Conservation (phyloP, 2,113 vertebrate species). For the Pantherophis guttatus region DNA sequence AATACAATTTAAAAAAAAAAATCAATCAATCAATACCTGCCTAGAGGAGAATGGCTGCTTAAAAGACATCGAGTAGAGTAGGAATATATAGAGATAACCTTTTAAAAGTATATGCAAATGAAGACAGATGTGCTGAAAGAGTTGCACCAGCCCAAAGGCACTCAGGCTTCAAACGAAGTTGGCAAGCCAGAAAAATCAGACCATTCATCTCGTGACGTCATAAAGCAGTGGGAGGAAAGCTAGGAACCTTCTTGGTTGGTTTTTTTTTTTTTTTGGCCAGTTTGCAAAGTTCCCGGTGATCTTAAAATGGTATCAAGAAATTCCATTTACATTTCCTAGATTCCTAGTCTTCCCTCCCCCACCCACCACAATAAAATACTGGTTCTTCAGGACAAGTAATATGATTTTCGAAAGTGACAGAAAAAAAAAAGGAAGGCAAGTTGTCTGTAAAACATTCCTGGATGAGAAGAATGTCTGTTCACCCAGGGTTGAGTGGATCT, state of each 20-base stretch:
- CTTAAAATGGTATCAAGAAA: conserved; percentile 28
- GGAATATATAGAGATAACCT: conserved; percentile 47
- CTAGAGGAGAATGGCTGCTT: conserved; percentile 65
- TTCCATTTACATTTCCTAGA: conserved; percentile 17
- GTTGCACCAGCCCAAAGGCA: conserved; percentile 80
- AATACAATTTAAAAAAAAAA: background rate
- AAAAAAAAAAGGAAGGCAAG: conserved; percentile 2
- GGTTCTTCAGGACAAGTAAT: conserved; percentile 20
- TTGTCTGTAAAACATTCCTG: conserved; percentile 49
- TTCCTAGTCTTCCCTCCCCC: background rate
- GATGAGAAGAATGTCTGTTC: conserved; percentile 37
- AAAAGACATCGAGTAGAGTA: conserved; percentile 66
- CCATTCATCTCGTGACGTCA: background rate
- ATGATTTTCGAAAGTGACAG: conserved; percentile 10
- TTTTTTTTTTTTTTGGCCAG: background rate
- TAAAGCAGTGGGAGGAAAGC: background rate
- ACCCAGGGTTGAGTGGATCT: conserved; percentile 30
- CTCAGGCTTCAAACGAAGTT: conserved; percentile 79
- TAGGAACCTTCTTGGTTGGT: background rate
- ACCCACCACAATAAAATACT: background rate
- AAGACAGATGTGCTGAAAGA: conserved; percentile 67
- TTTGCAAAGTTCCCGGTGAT: background rate
- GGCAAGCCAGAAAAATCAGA: conserved; percentile 70
- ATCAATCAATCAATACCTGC: conserved; percentile 59
- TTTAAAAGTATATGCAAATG: conserved; percentile 57